Evolutionary conservation across 64 coral and sea anemone species (phyloP).

Genomic region (Stichodactyla mertensii): DNA sequence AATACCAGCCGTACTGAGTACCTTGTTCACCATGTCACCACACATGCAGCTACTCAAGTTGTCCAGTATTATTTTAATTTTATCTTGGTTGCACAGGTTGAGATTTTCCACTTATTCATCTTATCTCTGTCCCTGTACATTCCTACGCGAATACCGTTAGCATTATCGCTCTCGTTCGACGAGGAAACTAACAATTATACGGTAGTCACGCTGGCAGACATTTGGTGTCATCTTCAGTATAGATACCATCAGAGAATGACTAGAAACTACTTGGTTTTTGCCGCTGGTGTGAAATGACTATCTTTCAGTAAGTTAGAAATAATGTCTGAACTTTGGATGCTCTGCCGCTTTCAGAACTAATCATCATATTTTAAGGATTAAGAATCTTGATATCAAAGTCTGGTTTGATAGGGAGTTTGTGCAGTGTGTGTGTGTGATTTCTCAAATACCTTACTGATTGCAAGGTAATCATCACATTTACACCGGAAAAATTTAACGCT

Average conservation of each 20-base stretch:
- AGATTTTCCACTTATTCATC: no score
- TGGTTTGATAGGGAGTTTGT: not conserved
- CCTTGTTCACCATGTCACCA: no score
- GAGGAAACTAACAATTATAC: not conserved
- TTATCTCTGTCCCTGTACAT: no score
- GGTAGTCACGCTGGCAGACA: slow-evolving; percentile 3
- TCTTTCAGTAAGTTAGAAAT: not conserved
- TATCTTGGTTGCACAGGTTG: no score
- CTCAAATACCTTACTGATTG: not conserved
- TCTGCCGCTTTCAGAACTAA: not conserved
- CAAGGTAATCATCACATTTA: slow-evolving; percentile 1
- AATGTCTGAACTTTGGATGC: not conserved
- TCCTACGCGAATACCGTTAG: no score
- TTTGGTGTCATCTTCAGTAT: not conserved
- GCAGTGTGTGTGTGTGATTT: not conserved
- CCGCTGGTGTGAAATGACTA: not conserved
- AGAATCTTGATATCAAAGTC: not conserved
- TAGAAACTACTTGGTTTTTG: not conserved
- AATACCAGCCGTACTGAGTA: no score
- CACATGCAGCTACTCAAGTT: no score
- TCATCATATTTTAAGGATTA: not conserved
- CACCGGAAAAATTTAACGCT: not conserved
- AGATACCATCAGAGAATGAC: not conserved
- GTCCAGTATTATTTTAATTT: no score
- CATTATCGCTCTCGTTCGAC: no score